These are phyloP conservation scores for Hemicrepidius hirtus DNA, from an alignment of 2,888 invertebrate species.

Conservation along the genomic window DNA sequence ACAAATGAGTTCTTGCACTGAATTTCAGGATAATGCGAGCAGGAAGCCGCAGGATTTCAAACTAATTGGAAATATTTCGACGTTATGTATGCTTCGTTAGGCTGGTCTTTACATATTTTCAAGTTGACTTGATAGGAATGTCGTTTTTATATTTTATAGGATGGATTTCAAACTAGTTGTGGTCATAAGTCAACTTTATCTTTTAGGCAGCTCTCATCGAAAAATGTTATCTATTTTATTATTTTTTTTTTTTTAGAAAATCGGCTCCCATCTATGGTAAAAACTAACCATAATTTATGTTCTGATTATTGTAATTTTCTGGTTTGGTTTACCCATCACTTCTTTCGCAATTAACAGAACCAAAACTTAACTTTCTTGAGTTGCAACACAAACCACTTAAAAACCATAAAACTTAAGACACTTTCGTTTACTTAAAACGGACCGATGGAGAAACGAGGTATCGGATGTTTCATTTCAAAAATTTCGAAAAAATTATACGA, in stretches of 20 bases:
- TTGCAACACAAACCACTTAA: slow-evolving; percentile 20
- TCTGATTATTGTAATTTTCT: background rate
- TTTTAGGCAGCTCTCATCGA: slow-evolving; percentile 3
- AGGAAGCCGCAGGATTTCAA: slow-evolving; percentile 23
- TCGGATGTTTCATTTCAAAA: background rate
- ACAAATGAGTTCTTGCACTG: slow-evolving; percentile 2
- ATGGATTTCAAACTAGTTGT: slow-evolving; percentile 24
- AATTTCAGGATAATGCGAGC: slow-evolving; percentile 3
- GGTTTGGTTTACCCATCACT: slow-evolving; percentile 15
- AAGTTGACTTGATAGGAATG: slow-evolving; percentile 30
- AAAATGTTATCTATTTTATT: background rate
- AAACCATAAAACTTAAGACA: slow-evolving; percentile 3
- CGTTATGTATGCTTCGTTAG: slow-evolving; percentile 13
- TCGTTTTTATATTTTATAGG: slow-evolving; percentile 30
- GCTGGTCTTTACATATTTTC: slow-evolving; percentile 32
- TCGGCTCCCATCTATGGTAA: slow-evolving; percentile 14
- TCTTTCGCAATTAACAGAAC: slow-evolving; percentile 1
- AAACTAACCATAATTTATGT: background rate
- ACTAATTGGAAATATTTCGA: slow-evolving; percentile 31
- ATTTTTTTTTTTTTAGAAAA: background rate
- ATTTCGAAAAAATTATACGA: background rate
- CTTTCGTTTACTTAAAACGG: slow-evolving; percentile 1
- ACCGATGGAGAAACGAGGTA: background rate
- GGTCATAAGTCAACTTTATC: slow-evolving; percentile 27
- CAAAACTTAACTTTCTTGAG: slow-evolving; percentile 17